Evolutionary conservation across 2,113 vertebrate species (phyloP), one percentile per base, ranked within the genome.

Genomic region (Oophaga pumilio): DNA sequence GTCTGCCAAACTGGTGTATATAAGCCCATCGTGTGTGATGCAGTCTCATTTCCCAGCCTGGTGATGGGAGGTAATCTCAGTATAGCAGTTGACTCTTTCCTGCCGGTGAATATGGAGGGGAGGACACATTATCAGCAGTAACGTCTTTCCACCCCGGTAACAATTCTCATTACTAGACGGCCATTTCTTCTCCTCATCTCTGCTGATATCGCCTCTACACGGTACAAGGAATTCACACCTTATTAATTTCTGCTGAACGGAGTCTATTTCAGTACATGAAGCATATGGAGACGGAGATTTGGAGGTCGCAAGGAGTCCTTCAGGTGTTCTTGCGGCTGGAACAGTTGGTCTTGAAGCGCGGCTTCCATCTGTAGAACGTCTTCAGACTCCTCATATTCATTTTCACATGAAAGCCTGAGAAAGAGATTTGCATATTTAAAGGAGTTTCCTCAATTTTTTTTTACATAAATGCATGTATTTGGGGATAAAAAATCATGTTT

Each of bases 191-290:
- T 57, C 12, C 77, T 79, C 24, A 1, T 79, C 52, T 1, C 28
- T 15, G 4, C 77, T 17, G 76, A 22, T 18, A 11, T 59, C 56
- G 18, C 77, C 77, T 26, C 53, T 18, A 15, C 56, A 10, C 56
- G 56, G 56, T 12, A 59, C n/a, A 59, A 28, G 57, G 56, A 9
- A 12, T 81, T 81, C 78, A 81, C 78, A 81, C 78, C 78, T 53
- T 33, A 81, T 81, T 81, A 60, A 60, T 81, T 81, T 81, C 78
- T 62, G 78, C 78, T 81, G 78, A 79, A 59, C 26, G 78, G 28
- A 62, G 78, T 81, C 78, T 81, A 43, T 81, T 81, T 62, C 24
- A 3, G 57, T 20, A 60, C 15, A 49, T 12, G 17, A 28, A 81
- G 78, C 78, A 81, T 59, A 80, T 80, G 77, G 77, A 33, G 26